Evolutionary conservation across 2,797 vertebrate species (phyloP).

Genomic region (Todus mexicanus): DNA sequence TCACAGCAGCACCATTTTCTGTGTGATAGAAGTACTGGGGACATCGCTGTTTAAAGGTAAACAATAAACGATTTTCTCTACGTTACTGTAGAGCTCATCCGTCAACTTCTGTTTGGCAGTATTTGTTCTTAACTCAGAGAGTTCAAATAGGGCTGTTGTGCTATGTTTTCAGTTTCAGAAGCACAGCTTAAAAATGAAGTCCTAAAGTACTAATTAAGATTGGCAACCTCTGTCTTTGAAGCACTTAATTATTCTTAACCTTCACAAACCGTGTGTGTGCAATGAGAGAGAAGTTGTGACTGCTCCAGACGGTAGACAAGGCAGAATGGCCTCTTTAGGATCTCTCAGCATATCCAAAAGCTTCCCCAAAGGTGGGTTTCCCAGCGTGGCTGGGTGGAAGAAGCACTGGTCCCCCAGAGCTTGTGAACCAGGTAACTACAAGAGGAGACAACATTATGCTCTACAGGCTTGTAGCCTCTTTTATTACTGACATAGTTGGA

Average conservation of each 20-base stretch:
- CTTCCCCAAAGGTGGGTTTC: rapidly evolving
- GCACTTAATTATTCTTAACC: not conserved
- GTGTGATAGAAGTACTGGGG: not conserved
- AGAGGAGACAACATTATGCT: not conserved
- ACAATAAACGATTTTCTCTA: not conserved
- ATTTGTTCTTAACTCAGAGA: not conserved
- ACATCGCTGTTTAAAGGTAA: not conserved
- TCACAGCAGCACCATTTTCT: not conserved
- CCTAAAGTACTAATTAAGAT: not conserved
- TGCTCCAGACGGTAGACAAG: not conserved
- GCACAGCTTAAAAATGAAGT: not conserved
- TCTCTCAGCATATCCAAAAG: not conserved
- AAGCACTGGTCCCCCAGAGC: not conserved
- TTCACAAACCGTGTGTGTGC: not conserved
- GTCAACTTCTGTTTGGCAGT: not conserved
- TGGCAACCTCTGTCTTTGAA: not conserved
- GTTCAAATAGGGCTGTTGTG: not conserved
- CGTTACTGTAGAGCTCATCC: not conserved
- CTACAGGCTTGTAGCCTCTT: not conserved
- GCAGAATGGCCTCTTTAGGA: not conserved
- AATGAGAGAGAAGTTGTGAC: not conserved
- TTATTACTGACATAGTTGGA: not conserved
- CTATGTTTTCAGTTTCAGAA: not conserved
- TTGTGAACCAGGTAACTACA: not conserved
- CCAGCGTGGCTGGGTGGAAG: not conserved